Evolutionary conservation across 2,113 vertebrate species (phyloP).

Genomic region (Galeopterus variegatus): DNA sequence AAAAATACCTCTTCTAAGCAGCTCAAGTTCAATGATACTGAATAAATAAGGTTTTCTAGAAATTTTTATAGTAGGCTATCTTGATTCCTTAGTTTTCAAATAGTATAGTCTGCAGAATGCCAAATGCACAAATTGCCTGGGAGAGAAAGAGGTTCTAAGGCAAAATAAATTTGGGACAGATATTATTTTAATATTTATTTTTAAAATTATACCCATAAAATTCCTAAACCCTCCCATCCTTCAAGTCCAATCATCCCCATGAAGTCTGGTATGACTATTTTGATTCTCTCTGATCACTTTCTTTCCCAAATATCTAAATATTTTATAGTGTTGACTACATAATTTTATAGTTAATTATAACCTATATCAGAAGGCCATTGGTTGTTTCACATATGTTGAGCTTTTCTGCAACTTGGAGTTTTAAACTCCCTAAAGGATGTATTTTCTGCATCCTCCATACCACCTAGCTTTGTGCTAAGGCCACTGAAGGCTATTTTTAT

Average conservation of each 20-base stretch:
- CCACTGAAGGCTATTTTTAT: background rate
- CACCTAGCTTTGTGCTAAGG: background rate
- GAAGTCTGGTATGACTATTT: background rate
- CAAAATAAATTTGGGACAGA: background rate
- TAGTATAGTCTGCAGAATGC: background rate
- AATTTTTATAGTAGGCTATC: background rate
- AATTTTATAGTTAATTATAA: background rate
- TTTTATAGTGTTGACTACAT: background rate
- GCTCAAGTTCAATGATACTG: background rate
- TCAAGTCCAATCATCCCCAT: background rate
- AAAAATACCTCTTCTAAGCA: background rate
- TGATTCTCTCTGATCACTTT: background rate
- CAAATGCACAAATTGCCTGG: background rate
- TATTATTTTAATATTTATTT: background rate
- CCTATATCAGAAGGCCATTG: background rate
- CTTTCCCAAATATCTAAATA: background rate
- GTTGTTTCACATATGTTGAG: background rate
- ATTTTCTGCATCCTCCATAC: background rate
- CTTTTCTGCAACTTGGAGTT: slow-evolving; percentile 8
- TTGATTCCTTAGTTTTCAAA: background rate
- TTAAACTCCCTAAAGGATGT: background rate
- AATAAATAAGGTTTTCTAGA: background rate
- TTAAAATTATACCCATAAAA: background rate
- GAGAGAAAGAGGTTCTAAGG: background rate
- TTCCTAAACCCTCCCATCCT: background rate